Evolutionary conservation across 2,113 vertebrate genomes (phyloP).

Genomic region (Halcyon senegalensis): DNA sequence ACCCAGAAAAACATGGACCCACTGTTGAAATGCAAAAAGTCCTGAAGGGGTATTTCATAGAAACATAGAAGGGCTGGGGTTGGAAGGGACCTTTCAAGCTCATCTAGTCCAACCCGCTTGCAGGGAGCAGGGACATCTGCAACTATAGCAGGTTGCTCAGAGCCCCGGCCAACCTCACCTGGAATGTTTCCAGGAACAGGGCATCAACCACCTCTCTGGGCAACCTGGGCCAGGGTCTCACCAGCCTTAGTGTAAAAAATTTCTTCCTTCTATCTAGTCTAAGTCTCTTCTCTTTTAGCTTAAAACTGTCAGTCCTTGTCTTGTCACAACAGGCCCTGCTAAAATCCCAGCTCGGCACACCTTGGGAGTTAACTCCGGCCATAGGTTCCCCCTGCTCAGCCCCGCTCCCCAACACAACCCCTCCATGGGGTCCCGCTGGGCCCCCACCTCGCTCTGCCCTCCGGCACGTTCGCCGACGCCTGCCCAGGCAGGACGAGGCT

Average conservation of each 20-base stretch:
- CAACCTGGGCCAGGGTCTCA: background rate
- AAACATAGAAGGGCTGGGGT: background rate
- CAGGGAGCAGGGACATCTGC: background rate
- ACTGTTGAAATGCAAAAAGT: background rate
- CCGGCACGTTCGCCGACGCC: fast-evolving
- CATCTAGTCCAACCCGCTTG: background rate
- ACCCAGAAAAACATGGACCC: background rate
- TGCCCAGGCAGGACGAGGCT: background rate
- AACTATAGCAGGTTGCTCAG: background rate
- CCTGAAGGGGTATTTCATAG: background rate
- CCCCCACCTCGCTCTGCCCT: background rate
- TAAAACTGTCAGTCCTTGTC: background rate
- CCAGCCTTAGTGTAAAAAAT: background rate
- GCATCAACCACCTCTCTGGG: background rate
- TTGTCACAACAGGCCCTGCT: background rate
- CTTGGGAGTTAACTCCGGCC: background rate
- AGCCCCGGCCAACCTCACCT: background rate
- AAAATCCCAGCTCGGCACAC: fast-evolving
- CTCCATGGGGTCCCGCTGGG: background rate
- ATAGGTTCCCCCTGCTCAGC: background rate
- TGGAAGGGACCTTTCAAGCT: background rate
- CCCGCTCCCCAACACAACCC: background rate
- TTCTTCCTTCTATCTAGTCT: background rate
- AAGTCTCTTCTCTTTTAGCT: background rate
- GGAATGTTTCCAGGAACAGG: background rate